Percentiles rank a stretch among this genome's conserved stretches.
These are phyloP conservation scores for Scolanthus callimorphus DNA, from an alignment of 92 coral and sea anemone species.

Conservation along the genomic window DNA sequence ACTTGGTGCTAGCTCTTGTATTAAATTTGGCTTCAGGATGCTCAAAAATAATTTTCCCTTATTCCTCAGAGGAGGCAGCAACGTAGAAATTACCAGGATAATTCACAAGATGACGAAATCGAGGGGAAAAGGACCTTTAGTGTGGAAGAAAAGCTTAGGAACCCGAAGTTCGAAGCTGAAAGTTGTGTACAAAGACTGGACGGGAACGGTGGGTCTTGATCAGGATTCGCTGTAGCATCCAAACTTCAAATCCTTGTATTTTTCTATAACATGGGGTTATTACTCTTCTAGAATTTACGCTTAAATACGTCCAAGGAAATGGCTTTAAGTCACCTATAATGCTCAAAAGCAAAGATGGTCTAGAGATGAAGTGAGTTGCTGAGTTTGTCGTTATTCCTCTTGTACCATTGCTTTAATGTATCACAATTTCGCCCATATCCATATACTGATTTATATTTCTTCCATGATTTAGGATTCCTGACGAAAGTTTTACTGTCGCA, in stretches of 20 bases:
- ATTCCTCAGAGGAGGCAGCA: conserved; percentile 78
- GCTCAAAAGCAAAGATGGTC: conserved; percentile 67
- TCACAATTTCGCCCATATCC: conserved; percentile 2
- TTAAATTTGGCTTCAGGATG: too few species aligned
- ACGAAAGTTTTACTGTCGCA: conserved; percentile 78
- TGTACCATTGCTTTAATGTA: neutral
- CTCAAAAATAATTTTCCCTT: conserved; percentile 28
- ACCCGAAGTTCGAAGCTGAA: conserved; percentile 66
- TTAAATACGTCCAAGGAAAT: conserved; percentile 81
- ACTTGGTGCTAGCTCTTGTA: too few species aligned
- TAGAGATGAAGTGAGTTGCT: conserved; percentile 83
- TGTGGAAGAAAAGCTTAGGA: conserved; percentile 86
- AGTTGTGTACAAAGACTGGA: conserved; percentile 68
- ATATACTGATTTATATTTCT: conserved; percentile 21
- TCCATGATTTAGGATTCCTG: conserved; percentile 77
- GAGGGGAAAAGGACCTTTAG: conserved; percentile 98
- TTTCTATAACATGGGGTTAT: neutral
- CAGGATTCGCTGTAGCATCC: neutral
- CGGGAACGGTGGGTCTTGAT: conserved; percentile 85
- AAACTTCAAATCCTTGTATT: neutral
- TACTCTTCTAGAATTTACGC: conserved; percentile 61
- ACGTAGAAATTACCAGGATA: conserved; percentile 91
- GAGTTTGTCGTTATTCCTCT: neutral
- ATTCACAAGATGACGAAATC: conserved; percentile 79
- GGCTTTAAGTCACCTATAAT: conserved; percentile 79